Base-by-base conservation (phyloP, 1,140 invertebrate genomes). In the Pachypeltis micranthus region DNA sequence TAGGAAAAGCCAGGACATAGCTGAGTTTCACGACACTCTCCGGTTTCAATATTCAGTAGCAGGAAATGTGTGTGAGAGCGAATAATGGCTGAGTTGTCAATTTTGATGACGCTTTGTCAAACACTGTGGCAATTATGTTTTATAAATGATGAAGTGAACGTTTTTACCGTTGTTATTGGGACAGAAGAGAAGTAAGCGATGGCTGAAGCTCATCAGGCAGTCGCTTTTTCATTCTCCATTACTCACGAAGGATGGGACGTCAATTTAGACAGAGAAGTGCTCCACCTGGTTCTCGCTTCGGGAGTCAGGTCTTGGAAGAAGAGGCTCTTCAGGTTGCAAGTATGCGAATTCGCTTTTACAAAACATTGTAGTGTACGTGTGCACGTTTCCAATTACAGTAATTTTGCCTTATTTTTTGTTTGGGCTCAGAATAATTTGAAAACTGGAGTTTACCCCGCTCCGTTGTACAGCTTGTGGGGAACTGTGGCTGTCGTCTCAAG, bases 161-260 rank as follows among this genome's bases (percentile, higher is more conserved):
- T n/a, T n/a, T n/a, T n/a, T n/a, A n/a, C n/a, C n/a, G n/a, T n/a
- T n/a, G n/a, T n/a, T n/a, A n/a, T n/a, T n/a, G n/a, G n/a, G n/a
- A n/a, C n/a, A 44, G 21, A 25, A 21, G 26, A 2, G 31, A 39
- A 65, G 56, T 31, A 23, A 23, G 44, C 28, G 44, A 98, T 98
- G 96, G 96, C 96, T 72, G 96, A 99, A 88, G 95, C 96, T 63
- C 95, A 98, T 80, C 87, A 90, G 61, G 96, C 96, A 67, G 96
- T 98, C 56, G 96, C 95, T 47, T 97, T 99, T 76, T 95, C 91
- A 59, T 98, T 99, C 77, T 84, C 91, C 26, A 92, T 99, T 65
- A 96, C 94, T 56, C 94, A 97, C 72, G 96, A 99, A 74, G 96
- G 95, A 69, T 91, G 95, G 79, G 88, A 96, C 71, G 89, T 98